These are phyloP conservation scores for Euclidia mi DNA, from an alignment of 2,888 invertebrate genomes.

Conservation along the genomic window DNA sequence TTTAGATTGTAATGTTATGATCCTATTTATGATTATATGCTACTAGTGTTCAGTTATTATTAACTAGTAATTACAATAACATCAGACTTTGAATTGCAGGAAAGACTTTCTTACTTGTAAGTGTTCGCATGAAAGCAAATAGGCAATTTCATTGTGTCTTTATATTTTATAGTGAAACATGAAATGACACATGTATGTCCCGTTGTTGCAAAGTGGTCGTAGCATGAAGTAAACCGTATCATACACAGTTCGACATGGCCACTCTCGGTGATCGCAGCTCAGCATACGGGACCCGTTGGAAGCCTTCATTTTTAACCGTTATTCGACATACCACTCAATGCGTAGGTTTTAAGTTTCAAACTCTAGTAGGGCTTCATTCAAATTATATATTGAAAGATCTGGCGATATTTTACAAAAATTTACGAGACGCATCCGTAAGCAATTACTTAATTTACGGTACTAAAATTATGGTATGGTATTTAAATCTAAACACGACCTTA, in stretches of 20 bases:
- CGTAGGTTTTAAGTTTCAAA: constrained; percentile 13
- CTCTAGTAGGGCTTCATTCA: constrained; percentile 2
- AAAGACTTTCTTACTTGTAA: too few relatives aligned
- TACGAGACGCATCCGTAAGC: too few relatives aligned
- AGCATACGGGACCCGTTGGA: constrained; percentile 10
- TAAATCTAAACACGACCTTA: too few relatives aligned
- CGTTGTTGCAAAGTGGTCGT: constrained; percentile 17
- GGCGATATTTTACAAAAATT: too few relatives aligned
- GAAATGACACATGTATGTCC: constrained; percentile 3
- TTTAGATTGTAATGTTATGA: too few relatives aligned
- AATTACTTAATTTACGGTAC: too few relatives aligned
- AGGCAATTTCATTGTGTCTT: not conserved
- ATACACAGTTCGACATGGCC: constrained; percentile 12
- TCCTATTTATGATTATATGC: too few relatives aligned
- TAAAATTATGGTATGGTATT: too few relatives aligned
- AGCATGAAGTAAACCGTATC: constrained; percentile 19
- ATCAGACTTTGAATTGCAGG: not conserved
- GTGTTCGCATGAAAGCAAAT: too few relatives aligned
- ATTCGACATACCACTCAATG: constrained; percentile 10
- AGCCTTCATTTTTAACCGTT: constrained; percentile 15
- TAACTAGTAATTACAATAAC: too few relatives aligned
- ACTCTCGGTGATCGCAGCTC: not conserved
- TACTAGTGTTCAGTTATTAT: too few relatives aligned
- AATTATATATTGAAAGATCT: too few relatives aligned
- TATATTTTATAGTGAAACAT: constrained; percentile 1